Conservation (phyloP, 2,797 vertebrate genomes). For the Scomberomorus guttatus region DNA sequence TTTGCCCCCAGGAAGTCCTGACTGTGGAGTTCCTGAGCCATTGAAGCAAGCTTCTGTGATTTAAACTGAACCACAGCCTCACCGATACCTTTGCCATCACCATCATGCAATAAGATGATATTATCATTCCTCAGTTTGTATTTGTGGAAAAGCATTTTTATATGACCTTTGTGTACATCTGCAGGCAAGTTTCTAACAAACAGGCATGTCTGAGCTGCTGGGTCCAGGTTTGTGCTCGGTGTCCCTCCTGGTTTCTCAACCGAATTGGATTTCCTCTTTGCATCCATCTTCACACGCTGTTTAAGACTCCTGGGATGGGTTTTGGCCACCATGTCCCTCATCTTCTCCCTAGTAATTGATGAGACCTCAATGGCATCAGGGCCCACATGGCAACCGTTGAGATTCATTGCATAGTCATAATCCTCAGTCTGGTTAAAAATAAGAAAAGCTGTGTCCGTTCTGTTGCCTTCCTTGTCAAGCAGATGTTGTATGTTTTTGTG, state of each 20-base stretch:
- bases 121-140: constrained; percentile 82
- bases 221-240: background rate
- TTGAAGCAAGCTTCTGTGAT: constrained; percentile 83
- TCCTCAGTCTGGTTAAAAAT: constrained; percentile 85
- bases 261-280: background rate
- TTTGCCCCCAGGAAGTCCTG: constrained; percentile 85
- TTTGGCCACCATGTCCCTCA: constrained; percentile 82
- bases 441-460: constrained; percentile 90
- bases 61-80: constrained; percentile 91
- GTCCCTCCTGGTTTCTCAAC: background rate
- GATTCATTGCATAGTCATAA: constrained; percentile 87
- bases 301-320: background rate
- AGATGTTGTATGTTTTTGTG: constrained; percentile 89
- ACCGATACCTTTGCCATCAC: constrained; percentile 86
- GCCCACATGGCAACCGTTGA: constrained; percentile 85
- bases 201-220: constrained; percentile 49
- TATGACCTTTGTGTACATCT: constrained; percentile 86
- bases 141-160: constrained; percentile 86
- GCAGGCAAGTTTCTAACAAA: constrained; percentile 89
- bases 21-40: constrained; percentile 86
- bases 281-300: background rate
- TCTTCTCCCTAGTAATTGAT: constrained; percentile 85
- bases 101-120: constrained; percentile 87
- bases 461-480: constrained; percentile 84
- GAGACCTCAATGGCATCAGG: constrained; percentile 86